These are phyloP conservation scores for Cactoblastis cactorum DNA, from an alignment of 2,888 invertebrate genomes.

Conservation along the genomic window DNA sequence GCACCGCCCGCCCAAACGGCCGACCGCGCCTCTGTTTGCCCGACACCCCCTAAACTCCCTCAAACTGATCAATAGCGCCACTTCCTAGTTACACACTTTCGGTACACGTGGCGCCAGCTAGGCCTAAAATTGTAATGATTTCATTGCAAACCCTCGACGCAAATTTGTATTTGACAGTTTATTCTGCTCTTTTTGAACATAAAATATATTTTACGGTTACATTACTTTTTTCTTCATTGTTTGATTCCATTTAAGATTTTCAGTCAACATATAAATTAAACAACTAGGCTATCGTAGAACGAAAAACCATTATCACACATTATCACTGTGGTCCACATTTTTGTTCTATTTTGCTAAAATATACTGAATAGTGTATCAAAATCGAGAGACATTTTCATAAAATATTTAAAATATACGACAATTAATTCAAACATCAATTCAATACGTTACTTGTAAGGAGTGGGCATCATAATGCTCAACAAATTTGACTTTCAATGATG, in stretches of 20 bases:
- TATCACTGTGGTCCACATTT: too few species aligned
- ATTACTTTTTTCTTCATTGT: too few species aligned
- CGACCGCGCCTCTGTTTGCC: slow-evolving; percentile 45
- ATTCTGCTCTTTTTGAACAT: neutral
- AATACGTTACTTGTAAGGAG: too few species aligned
- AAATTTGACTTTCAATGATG: slow-evolving; percentile 10
- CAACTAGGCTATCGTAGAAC: too few species aligned
- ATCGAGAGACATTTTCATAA: too few species aligned
- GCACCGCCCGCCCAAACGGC: slow-evolving; percentile 66
- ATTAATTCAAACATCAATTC: slow-evolving; percentile 11
- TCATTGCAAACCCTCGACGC: neutral
- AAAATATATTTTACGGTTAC: neutral
- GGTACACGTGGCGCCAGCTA: slow-evolving; percentile 30
- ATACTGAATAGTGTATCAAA: too few species aligned
- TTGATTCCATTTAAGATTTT: too few species aligned
- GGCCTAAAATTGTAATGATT: neutral
- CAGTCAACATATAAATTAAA: too few species aligned
- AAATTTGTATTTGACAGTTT: too few species aligned
- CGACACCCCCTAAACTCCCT: slow-evolving; percentile 21
- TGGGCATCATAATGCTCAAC: neutral
- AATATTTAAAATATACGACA: neutral
- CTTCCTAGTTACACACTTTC: slow-evolving; percentile 50
- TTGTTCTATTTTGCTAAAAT: too few species aligned
- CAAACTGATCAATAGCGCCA: slow-evolving; percentile 44
- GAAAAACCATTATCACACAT: too few species aligned